A percentile compares a stretch with the other conserved stretches of the same genome.
Conservation (phyloP, 1,140 invertebrate genomes). For the Mizuhopecten yessoensis region DNA sequence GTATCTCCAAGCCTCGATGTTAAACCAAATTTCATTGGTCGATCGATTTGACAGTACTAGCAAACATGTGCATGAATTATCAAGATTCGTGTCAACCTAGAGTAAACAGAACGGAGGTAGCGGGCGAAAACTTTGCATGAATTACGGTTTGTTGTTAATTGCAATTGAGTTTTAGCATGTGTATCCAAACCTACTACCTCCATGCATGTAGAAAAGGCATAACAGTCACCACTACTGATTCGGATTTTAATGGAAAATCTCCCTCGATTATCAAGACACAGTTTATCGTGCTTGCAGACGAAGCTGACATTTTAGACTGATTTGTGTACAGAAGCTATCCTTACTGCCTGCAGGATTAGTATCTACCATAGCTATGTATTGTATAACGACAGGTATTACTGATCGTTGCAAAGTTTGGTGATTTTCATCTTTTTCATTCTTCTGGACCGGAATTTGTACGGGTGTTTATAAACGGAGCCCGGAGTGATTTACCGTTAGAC, state of each 20-base stretch:
- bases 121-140: slow-evolving; percentile 58
- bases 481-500: slow-evolving; percentile 21
- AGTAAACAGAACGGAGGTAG: slow-evolving; percentile 45
- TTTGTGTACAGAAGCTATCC: slow-evolving; percentile 37
- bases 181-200: slow-evolving; percentile 48
- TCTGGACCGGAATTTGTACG: background rate
- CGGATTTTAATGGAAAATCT: background rate
- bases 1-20: slow-evolving; percentile 40
- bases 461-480: background rate
- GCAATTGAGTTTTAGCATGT: slow-evolving; percentile 50
- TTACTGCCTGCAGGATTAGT: slow-evolving; percentile 37
- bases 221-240: slow-evolving; percentile 30
- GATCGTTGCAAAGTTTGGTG: slow-evolving; percentile 24
- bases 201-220: slow-evolving; percentile 48
- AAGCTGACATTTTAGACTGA: slow-evolving; percentile 38
- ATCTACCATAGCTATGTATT: slow-evolving; percentile 34
- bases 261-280: slow-evolving; percentile 25
- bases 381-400: slow-evolving; percentile 32
- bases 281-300: slow-evolving; percentile 16
- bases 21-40: slow-evolving; percentile 58
- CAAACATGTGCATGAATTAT: slow-evolving; percentile 61
- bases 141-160: slow-evolving; percentile 54
- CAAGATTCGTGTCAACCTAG: slow-evolving; percentile 57
- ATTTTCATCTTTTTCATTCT: background rate
- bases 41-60: slow-evolving; percentile 59